Conservation (phyloP, 37 sponge, comb jelly and placozoan species). For the Tethya wilhelma region DNA sequence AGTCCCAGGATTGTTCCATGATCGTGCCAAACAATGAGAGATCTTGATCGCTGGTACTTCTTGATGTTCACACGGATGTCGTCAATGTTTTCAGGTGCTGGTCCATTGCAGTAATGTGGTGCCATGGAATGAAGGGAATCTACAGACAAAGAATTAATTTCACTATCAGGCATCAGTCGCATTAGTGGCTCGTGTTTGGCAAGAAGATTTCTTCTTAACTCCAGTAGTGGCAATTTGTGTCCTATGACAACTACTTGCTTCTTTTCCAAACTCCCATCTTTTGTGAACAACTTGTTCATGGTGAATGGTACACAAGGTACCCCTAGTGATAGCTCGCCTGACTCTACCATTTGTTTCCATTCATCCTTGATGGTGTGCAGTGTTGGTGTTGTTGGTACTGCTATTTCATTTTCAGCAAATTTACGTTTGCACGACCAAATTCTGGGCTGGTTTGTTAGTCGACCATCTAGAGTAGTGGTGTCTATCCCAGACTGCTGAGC, state of each 20-base stretch:
- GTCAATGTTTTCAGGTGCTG: neutral
- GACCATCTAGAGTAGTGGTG: neutral
- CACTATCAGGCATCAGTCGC: constrained; percentile 27
- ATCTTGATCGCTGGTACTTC: constrained; percentile 3
- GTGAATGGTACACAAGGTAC: constrained; percentile 3
- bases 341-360: neutral
- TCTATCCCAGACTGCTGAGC: neutral
- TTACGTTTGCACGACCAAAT: neutral
- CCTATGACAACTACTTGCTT: constrained; percentile 11
- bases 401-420: neutral
- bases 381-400: neutral
- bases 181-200: constrained; percentile 18
- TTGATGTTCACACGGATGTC: too few relatives aligned
- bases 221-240: constrained; percentile 36
- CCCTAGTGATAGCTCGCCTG: constrained; percentile 6
- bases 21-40: constrained; percentile 37
- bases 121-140: too few relatives aligned
- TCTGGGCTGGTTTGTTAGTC: neutral
- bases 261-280: constrained; percentile 11
- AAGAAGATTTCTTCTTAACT: constrained; percentile 19
- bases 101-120: too few relatives aligned
- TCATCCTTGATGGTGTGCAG: neutral
- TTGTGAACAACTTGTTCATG: neutral
- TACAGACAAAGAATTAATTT: constrained; percentile 13
- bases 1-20: constrained; percentile 37